phyloP scores from a whole-genome alignment of 2,888 invertebrate species.

The Sympetrum striolatum region DNA sequence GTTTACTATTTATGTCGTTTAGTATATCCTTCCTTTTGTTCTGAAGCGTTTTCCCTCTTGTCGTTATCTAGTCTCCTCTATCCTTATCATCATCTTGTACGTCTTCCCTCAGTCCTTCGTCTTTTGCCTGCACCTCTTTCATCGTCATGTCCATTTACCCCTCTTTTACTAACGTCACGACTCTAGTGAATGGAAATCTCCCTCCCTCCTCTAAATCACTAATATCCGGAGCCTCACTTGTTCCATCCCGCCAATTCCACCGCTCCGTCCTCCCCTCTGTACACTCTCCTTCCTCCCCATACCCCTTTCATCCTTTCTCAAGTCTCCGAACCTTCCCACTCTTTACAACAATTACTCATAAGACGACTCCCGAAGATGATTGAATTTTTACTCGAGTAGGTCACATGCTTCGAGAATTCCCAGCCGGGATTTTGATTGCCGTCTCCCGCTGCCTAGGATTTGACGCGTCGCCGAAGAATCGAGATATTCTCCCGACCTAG shows the following conservation, averaged over 20 bases:
- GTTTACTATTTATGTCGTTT: no score
- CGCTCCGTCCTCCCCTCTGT: background rate
- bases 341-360: background rate
- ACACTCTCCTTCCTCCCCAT: background rate
- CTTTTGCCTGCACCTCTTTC: background rate
- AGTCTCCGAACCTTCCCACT: background rate
- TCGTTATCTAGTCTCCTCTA: background rate
- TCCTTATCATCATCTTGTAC: background rate
- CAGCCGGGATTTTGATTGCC: no score
- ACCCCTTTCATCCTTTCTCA: background rate
- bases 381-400: no score
- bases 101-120: background rate
- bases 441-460: no score
- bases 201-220: constrained; percentile 63
- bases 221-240: constrained; percentile 58
- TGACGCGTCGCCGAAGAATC: no score
- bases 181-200: constrained; percentile 57
- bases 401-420: no score
- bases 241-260: background rate
- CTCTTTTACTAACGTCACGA: constrained; percentile 53
- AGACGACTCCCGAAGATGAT: no score
- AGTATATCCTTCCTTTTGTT: no score
- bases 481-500: no score
- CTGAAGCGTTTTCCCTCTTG: background rate
- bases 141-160: constrained; percentile 42